phyloP scores from a whole-genome alignment of 1,140 invertebrate genomes.

The Leguminivora glycinivorella region DNA sequence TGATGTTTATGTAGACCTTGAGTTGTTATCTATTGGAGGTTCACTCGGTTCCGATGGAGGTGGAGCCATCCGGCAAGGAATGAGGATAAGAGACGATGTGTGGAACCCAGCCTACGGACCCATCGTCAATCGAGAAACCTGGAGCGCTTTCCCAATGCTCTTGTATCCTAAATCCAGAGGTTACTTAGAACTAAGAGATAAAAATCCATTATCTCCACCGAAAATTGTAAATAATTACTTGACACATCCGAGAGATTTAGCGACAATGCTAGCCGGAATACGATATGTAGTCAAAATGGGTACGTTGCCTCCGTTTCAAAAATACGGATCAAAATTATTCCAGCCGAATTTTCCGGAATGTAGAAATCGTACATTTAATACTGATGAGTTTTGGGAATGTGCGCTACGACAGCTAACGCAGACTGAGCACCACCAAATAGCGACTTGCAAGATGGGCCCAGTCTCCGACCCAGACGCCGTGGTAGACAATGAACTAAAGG shows the following conservation, averaged over 20 bases:
- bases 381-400: constrained; percentile 87
- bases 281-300: constrained; percentile 82
- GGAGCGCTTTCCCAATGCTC: constrained; percentile 85
- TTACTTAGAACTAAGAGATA: constrained; percentile 82
- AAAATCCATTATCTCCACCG: constrained; percentile 87
- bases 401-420: constrained; percentile 81
- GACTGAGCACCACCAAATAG: constrained; percentile 85
- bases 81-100: constrained; percentile 79
- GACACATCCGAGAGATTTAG: constrained; percentile 81
- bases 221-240: constrained; percentile 88
- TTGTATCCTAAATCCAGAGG: constrained; percentile 88
- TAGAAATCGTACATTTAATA: constrained; percentile 74
- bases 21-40: constrained; percentile 80
- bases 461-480: constrained; percentile 83
- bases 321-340: constrained; percentile 80
- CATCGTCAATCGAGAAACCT: constrained; percentile 81
- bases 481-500: constrained; percentile 85
- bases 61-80: constrained; percentile 76
- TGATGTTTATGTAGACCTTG: constrained; percentile 81
- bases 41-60: constrained; percentile 83
- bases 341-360: constrained; percentile 81
- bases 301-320: constrained; percentile 81
- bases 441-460: constrained; percentile 89
- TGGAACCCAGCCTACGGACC: constrained; percentile 80
- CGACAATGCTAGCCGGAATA: constrained; percentile 84